Evolutionary conservation across 2,113 vertebrate genomes (phyloP), one percentile per base, ranked within the genome.

Genomic region (Condylura cristata): DNA sequence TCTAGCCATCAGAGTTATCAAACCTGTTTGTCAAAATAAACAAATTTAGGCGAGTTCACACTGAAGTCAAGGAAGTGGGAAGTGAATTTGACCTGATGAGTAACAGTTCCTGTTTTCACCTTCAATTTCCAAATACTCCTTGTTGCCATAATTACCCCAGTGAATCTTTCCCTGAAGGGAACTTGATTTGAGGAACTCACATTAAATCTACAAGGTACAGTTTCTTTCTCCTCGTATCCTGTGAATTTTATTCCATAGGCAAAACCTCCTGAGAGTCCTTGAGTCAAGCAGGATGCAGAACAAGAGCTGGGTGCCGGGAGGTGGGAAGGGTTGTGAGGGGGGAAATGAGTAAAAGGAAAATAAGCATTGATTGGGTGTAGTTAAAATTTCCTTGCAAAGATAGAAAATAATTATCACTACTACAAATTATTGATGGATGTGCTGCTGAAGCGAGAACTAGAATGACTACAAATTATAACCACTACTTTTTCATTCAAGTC

Each of bases 121-220:
- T 90, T 83, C 51, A 60, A 46, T 89, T 97, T 94, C 72, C 82
- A 96, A 94, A 95, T 78, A 95, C 82, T 76, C 58, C 63, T 61
- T 87, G 76, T 24, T 91, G 51, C 13, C 2, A 68, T 92, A 71
- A 94, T 51, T 39, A 75, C 39, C 80, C 63, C 75, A 58, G 7
- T 5, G 86, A 60, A 1, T 96, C 22, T 71, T 66, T 84, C 53
- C 83, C 39, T 95, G 89, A 85, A 96, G 86, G 12, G 16, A 46
- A 82, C 68, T 16, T 86, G 93, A 97, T 93, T 79, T 68, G 74
- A 86, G 16, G 89, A 96, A 95, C 79, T 91, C 26, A 84, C 82
- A 82, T 85, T 44, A 94, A 48, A 71, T 74, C 34, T 80, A 34
- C 28, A 82, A 83, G 13, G 8, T 66, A 61, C 12, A 65, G 22